Percentiles rank a stretch among this genome's conserved stretches.
Conservation (phyloP, 2,888 invertebrate genomes). For the Drosophila atripex region DNA sequence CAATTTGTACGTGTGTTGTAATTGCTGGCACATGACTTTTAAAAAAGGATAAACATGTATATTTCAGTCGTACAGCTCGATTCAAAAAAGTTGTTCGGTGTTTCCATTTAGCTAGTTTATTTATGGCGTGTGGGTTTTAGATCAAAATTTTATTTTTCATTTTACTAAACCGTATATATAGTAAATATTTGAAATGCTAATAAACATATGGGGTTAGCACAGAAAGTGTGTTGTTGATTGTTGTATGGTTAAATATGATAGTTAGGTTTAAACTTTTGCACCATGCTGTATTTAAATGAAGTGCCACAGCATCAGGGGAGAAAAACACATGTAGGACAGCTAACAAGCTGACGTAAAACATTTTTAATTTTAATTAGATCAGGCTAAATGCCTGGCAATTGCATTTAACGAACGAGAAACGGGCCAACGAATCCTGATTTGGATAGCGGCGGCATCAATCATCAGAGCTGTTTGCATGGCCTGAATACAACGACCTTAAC, state of each 20-base stretch:
- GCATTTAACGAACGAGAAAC: background rate
- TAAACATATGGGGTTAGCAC: background rate
- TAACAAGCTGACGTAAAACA: conserved; percentile 19
- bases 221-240: background rate
- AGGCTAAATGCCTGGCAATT: conserved; percentile 9
- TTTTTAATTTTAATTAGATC: conserved; percentile 37
- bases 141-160: background rate
- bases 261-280: background rate
- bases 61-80: conserved; percentile 6
- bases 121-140: conserved; percentile 2
- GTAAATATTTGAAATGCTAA: background rate
- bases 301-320: background rate
- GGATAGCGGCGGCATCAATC: conserved; percentile 14
- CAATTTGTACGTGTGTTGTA: conserved; percentile 55
- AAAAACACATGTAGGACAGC: background rate
- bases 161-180: background rate
- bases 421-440: conserved; percentile 10
- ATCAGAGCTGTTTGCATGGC: conserved; percentile 7
- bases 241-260: background rate
- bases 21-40: conserved; percentile 71
- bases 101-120: conserved; percentile 5
- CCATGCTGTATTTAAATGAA: conserved; percentile 9
- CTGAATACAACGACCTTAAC: background rate
- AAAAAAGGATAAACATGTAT: conserved; percentile 24
- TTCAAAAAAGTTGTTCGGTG: background rate